Evolutionary conservation across 1,140 invertebrate species (phyloP).

Genomic region (Zaprionus capensis): DNA sequence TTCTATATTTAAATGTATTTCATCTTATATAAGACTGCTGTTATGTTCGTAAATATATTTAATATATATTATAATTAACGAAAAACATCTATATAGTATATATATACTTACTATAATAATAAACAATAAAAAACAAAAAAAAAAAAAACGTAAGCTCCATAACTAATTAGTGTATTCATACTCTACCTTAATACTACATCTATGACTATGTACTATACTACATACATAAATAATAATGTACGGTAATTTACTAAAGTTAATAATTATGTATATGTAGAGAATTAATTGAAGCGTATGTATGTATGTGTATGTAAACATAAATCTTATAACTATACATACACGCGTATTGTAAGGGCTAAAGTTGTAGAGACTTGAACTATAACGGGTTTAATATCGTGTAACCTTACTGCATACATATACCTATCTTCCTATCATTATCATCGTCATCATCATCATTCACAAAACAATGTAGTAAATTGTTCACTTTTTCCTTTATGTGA

Average conservation of each 20-base stretch:
- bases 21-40: slow-evolving; percentile 84
- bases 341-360: slow-evolving; percentile 41
- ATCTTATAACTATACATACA: slow-evolving; percentile 37
- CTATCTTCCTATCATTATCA: slow-evolving; percentile 20
- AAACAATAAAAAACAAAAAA: slow-evolving; percentile 43
- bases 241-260: slow-evolving; percentile 72
- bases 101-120: slow-evolving; percentile 40
- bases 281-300: slow-evolving; percentile 59
- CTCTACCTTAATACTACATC: slow-evolving; percentile 65
- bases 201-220: slow-evolving; percentile 52
- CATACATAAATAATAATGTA: slow-evolving; percentile 56
- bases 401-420: slow-evolving; percentile 35
- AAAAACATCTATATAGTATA: slow-evolving; percentile 59
- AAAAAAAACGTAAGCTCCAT: slow-evolving; percentile 53
- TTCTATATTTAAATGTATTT: slow-evolving; percentile 74
- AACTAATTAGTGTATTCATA: slow-evolving; percentile 68
- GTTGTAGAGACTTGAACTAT: slow-evolving; percentile 49
- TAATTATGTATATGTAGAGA: slow-evolving; percentile 70
- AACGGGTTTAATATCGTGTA: slow-evolving; percentile 48
- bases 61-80: slow-evolving; percentile 80
- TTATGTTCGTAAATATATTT: slow-evolving; percentile 84
- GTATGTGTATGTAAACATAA: slow-evolving; percentile 54
- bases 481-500: slow-evolving; percentile 83
- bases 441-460: slow-evolving; percentile 56
- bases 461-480: slow-evolving; percentile 79